phyloP scores from a whole-genome alignment of 2,888 invertebrate species.

The Geophilus truncorum region DNA sequence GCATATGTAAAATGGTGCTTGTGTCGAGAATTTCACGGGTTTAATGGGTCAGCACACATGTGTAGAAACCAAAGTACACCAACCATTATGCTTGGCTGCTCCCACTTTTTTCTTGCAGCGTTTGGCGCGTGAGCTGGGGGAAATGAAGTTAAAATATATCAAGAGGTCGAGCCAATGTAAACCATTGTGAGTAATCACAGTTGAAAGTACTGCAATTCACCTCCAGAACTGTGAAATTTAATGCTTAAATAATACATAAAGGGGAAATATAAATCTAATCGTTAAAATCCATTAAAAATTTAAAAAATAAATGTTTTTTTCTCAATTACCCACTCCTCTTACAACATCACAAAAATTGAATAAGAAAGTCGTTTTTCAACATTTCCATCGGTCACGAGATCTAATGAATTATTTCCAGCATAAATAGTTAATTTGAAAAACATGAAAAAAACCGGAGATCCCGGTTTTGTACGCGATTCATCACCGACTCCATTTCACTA shows the following conservation, averaged over 20 bases:
- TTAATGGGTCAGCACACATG: constrained; percentile 27
- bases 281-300: neutral
- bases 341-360: no score
- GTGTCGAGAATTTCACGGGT: neutral
- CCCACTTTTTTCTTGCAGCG: neutral
- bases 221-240: no score
- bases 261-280: no score
- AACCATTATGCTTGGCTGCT: neutral
- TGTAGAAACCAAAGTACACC: constrained; percentile 5
- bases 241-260: no score
- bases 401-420: neutral
- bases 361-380: neutral
- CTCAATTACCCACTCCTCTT: no score
- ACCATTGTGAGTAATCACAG: neutral
- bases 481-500: neutral
- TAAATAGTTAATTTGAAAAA: constrained; percentile 6
- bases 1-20: constrained; percentile 9
- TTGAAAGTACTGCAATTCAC: neutral
- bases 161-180: neutral
- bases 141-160: neutral
- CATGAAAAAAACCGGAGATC: no score
- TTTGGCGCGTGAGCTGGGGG: neutral
- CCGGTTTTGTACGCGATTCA: neutral
- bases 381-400: neutral
- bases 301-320: neutral